Base-by-base conservation (phyloP, 1,140 invertebrate genomes). In the Eumaeus atala region DNA sequence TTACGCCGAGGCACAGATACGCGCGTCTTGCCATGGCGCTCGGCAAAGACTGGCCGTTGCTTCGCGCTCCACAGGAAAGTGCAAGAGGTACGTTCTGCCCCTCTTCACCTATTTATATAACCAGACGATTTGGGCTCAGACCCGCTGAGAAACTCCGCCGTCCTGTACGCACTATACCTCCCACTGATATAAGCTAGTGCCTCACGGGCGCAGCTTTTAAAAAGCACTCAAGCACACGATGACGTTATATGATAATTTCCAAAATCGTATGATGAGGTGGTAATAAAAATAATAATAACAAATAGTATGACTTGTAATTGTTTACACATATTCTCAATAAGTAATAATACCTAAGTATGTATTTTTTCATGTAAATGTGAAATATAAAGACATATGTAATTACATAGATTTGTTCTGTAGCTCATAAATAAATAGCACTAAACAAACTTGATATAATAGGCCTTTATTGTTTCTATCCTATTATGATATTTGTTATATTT, bases 61-160 rank as follows among this genome's bases (percentile, higher is more conserved):
- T 70, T 70, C 71, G 78, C 63, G 76, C 76, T 74, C 76, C 68
- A 74, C 74, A 83, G 76, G 76, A 83, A 86, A 86, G 80, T 86
- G 80, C 83, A 86, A 83, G 79, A 84, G 76, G 74, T 83, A 65
- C 71, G 66, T 71, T 66, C 61, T 80, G 79, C 83, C 83, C 83
- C 83, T 86, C 83, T 86, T 84, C 77, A 80, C 73, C 78, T 86
- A 84, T 84, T 86, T 86, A 86, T 86, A 86, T 86, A 86, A 86
- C 72, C 77, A 69, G 70, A 61, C 76, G 70, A 66, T 61, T 66
- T 59, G 61, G 58, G 63, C 56, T 71, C 67, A 70, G 68, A 71
- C 66, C 67, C 67, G 64, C 70, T 61, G 72, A 67, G 58, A 70
- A 52, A 73, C 71, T 68, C 64, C 70, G 70, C 67, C 72, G 80